Conservation (phyloP, 2,888 invertebrate genomes). For the Caenorhabditis parvicauda region DNA sequence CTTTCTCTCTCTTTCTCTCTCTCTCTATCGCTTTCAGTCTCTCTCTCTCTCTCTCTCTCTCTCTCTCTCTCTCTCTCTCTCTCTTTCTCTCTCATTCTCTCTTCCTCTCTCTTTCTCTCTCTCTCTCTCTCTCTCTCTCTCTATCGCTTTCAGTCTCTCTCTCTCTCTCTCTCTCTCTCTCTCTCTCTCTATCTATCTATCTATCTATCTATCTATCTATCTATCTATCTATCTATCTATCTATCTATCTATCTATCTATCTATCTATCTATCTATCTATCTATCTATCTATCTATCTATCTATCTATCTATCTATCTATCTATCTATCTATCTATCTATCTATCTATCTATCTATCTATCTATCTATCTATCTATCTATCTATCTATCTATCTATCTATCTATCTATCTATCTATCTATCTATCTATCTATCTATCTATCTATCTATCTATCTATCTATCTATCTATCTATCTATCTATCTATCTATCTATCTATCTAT, state of each 20-base stretch:
- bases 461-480: too few species aligned
- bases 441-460: too few species aligned
- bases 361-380: too few species aligned
- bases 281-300: neutral
- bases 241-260: neutral
- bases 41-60: neutral
- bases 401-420: too few species aligned
- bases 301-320: too few species aligned
- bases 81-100: neutral
- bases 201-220: slow-evolving; percentile 15
- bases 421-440: too few species aligned
- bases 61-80: neutral
- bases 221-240: neutral
- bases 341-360: too few species aligned
- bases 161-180: slow-evolving; percentile 1
- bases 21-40: neutral
- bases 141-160: slow-evolving; percentile 18
- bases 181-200: slow-evolving; percentile 20
- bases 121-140: slow-evolving; percentile 8
- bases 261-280: neutral
- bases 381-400: too few species aligned
- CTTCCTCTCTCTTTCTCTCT: slow-evolving; percentile 3
- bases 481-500: too few species aligned
- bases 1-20: neutral
- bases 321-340: too few species aligned